Base-by-base conservation (phyloP, 2,888 invertebrate genomes). In the Trissolcus brochymenae region DNA sequence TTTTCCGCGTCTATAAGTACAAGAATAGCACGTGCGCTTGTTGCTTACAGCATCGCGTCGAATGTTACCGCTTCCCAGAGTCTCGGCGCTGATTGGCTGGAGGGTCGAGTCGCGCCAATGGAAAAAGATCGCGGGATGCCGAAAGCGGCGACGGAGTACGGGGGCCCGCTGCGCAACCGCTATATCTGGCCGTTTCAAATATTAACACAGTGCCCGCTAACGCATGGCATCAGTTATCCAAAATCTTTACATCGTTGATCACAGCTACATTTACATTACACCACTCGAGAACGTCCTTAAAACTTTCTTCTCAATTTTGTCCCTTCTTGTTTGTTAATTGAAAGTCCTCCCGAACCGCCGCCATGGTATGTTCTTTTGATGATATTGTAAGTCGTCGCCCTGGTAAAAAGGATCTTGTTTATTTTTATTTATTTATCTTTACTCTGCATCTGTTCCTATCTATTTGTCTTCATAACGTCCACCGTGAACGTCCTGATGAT, bases 361-460 rank as follows among this genome's bases (percentile, higher is more conserved):
- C 84, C 85, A 89, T 89, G 89, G 89, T 89, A 89, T 88, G 89
- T 89, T 87, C 88, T 82, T 87, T 88, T 85, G 87, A 88, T 88
- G 87, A 88, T 88, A 87, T 89, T 83, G 89, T 89, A 89, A 89
- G 89, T 89, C 87, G 87, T 84, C 87, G 85, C 84, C 86, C 87
- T 88, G 88, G 89, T 89, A 88, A 89, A 88, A 84, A 82, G 83
- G 86, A 86, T 84, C 65, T 70, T 75, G 66, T 80, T 81, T 78
- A 80, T 83, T 83, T 83, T 82, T 82, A 71, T 81, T 80, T 78
- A 80, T 81, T 81, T 82, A 81, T 83, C 14, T 65, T 71, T 57
- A 75, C 60, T 80, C 55, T 81, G 74, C 77, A 67, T 81, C 59
- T 78, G 57, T 81, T 67, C 67, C 59, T 62, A 50, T 76, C 67